phyloP scores from a whole-genome alignment of 2,113 vertebrate species.

The Willisornis vidua region DNA sequence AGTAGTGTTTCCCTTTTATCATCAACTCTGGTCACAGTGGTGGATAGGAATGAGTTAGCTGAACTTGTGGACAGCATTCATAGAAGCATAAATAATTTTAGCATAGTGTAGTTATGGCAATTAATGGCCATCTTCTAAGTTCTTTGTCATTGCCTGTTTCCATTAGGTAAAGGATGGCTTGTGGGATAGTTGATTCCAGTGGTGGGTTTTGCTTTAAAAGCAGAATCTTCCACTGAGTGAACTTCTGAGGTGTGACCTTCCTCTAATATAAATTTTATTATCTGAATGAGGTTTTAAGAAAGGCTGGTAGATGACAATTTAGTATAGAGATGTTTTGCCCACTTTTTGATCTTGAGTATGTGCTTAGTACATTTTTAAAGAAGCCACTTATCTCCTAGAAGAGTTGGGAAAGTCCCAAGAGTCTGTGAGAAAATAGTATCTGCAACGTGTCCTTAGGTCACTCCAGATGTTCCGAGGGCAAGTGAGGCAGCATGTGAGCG shows the following conservation, averaged over 20 bases:
- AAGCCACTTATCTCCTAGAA: neutral
- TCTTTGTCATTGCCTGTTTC: neutral
- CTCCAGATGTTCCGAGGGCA: neutral
- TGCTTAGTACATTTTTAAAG: neutral
- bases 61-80: neutral
- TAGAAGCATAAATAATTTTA: neutral
- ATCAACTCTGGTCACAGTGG: neutral
- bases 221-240: neutral
- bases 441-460: neutral
- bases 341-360: neutral
- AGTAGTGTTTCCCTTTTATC: neutral
- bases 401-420: neutral
- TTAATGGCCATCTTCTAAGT: neutral
- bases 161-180: neutral
- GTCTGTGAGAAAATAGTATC: neutral
- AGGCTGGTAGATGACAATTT: neutral
- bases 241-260: neutral
- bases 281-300: neutral
- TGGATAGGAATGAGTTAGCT: neutral
- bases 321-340: neutral
- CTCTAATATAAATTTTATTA: neutral
- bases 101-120: neutral
- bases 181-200: neutral
- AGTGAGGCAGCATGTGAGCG: neutral
- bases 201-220: neutral